These are phyloP conservation scores for Calycopis cecrops DNA, from an alignment of 1,140 invertebrate genomes.

Conservation along the genomic window DNA sequence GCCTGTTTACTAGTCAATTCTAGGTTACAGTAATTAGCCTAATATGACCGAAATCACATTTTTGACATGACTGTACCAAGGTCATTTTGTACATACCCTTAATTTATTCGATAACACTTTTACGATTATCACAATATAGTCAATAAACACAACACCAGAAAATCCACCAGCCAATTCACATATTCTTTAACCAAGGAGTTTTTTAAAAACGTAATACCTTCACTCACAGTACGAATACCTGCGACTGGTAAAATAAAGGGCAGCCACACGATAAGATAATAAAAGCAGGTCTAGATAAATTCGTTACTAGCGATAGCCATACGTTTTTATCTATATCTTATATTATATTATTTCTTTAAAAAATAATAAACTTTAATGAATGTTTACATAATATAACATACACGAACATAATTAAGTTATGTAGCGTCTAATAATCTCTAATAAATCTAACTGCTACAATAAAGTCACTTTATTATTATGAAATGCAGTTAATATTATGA, in stretches of 20 bases:
- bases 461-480: too few species aligned
- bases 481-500: too few species aligned
- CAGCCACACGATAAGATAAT: constrained; percentile 64
- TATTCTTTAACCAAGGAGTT: background rate
- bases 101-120: background rate
- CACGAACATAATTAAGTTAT: too few species aligned
- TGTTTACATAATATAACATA: too few species aligned
- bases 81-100: constrained; percentile 3
- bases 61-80: background rate
- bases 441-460: too few species aligned
- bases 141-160: background rate
- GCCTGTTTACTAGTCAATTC: background rate
- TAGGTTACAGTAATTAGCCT: background rate
- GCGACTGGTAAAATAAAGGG: constrained; percentile 53
- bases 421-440: too few species aligned
- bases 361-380: too few species aligned
- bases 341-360: too few species aligned
- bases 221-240: constrained; percentile 7
- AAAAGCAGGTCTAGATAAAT: constrained; percentile 72
- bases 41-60: background rate
- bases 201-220: constrained; percentile 5
- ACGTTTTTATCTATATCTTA: constrained; percentile 54
- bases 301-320: constrained; percentile 53
- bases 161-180: background rate
- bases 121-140: background rate